Conservation (phyloP, 1,140 invertebrate genomes). For the Lordiphosa clarofinis region DNA sequence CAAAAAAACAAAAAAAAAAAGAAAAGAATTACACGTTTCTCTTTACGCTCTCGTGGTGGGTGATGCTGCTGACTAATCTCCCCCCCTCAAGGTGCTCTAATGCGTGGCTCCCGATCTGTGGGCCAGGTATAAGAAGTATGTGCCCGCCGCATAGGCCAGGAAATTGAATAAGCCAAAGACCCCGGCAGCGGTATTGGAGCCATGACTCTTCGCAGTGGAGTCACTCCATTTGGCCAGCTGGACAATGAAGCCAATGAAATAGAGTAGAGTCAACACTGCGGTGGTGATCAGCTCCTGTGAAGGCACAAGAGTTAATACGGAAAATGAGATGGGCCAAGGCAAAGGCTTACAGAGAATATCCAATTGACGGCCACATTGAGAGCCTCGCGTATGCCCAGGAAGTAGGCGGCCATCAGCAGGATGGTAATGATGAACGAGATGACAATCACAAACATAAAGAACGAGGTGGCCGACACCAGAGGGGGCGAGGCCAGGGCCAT, state of each 20-base stretch:
- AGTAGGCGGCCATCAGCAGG: slow-evolving; percentile 89
- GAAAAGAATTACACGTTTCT: slow-evolving; percentile 21
- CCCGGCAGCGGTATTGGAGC: slow-evolving; percentile 86
- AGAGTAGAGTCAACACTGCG: slow-evolving; percentile 85
- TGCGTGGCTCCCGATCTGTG: slow-evolving; percentile 83
- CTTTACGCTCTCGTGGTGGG: neutral
- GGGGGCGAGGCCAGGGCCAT: slow-evolving; percentile 88
- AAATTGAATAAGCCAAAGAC: slow-evolving; percentile 91
- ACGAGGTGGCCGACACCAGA: slow-evolving; percentile 83
- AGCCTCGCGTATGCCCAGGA: slow-evolving; percentile 88
- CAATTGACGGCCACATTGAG: slow-evolving; percentile 90
- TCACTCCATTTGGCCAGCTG: slow-evolving; percentile 85
- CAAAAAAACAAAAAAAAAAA: slow-evolving; percentile 4
- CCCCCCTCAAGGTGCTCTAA: slow-evolving; percentile 16
- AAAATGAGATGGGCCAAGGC: too few species aligned
- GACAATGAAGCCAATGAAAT: slow-evolving; percentile 89
- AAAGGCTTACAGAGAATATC: slow-evolving; percentile 85
- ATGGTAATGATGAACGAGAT: slow-evolving; percentile 89
- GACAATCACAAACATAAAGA: slow-evolving; percentile 91
- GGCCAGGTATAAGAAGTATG: slow-evolving; percentile 88
- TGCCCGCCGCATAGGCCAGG: slow-evolving; percentile 87
- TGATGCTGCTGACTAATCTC: slow-evolving; percentile 2
- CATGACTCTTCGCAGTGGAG: slow-evolving; percentile 60
- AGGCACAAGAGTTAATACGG: too few species aligned
- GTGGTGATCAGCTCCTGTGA: slow-evolving; percentile 89